These are phyloP conservation scores for Xenopus petersii DNA, from an alignment of 2,797 vertebrate species.

Conservation along the genomic window DNA sequence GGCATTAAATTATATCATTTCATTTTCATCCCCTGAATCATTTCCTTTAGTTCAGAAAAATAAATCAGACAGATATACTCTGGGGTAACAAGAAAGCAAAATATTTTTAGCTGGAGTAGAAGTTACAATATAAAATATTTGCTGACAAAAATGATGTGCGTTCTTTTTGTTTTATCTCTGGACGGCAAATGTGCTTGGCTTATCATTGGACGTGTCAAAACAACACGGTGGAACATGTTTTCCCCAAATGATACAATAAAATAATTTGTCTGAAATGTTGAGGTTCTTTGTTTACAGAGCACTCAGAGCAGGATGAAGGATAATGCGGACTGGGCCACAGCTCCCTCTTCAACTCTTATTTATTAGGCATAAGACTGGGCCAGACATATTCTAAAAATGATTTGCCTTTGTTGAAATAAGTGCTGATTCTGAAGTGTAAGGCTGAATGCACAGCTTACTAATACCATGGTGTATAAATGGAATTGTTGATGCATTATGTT, in stretches of 20 bases:
- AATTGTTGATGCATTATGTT: too few relatives aligned
- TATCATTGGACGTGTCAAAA: constrained; percentile 7
- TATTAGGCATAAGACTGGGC: too few relatives aligned
- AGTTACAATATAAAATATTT: constrained; percentile 13
- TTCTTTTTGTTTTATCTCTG: constrained; percentile 27
- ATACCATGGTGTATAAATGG: too few relatives aligned
- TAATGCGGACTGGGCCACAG: too few relatives aligned
- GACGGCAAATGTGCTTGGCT: constrained; percentile 34
- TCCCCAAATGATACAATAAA: background rate
- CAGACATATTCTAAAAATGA: too few relatives aligned
- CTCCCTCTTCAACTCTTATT: too few relatives aligned
- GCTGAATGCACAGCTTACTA: too few relatives aligned
- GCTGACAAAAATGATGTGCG: background rate
- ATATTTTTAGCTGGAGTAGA: constrained; percentile 10
- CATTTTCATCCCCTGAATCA: constrained; percentile 32
- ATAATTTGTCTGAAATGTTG: background rate
- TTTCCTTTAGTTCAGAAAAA: constrained; percentile 20
- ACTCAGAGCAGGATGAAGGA: too few relatives aligned
- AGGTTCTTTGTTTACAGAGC: too few relatives aligned
- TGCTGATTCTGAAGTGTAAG: too few relatives aligned
- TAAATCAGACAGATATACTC: constrained; percentile 26
- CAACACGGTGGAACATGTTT: background rate
- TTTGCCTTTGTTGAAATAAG: too few relatives aligned
- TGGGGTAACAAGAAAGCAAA: constrained; percentile 14
- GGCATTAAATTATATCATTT: constrained; percentile 7